Evolutionary conservation across 1,140 invertebrate genomes (phyloP).

Genomic region (Latrodectus geometricus): DNA sequence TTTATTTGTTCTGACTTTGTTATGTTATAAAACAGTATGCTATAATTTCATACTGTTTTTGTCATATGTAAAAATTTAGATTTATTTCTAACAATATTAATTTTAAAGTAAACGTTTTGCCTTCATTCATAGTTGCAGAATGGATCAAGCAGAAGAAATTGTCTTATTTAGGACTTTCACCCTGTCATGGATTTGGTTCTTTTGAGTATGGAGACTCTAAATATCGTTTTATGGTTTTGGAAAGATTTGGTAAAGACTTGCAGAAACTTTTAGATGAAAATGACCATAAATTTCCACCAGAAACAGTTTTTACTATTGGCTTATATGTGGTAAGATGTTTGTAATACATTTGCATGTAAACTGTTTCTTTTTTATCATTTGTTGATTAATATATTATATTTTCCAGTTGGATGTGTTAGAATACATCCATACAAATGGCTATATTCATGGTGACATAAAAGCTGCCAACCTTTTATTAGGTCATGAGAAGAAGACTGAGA

Average conservation of each 20-base stretch:
- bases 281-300: conserved; percentile 78
- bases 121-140: conserved; percentile 15
- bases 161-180: conserved; percentile 41
- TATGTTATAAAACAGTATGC: no score
- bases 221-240: conserved; percentile 91
- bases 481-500: conserved; percentile 36
- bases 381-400: conserved; percentile 1
- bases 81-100: no score
- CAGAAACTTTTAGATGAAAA: conserved; percentile 82
- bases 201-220: conserved; percentile 38
- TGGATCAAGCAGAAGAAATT: conserved; percentile 49
- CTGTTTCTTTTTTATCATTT: not conserved
- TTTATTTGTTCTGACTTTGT: no score
- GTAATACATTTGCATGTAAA: not conserved
- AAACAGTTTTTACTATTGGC: conserved; percentile 83
- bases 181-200: conserved; percentile 50
- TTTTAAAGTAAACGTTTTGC: no score
- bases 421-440: conserved; percentile 65
- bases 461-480: conserved; percentile 64
- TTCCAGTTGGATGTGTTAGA: conserved; percentile 63
- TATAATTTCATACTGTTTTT: no score
- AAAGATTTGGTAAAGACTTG: conserved; percentile 87
- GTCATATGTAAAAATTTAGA: no score
- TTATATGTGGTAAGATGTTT: conserved; percentile 81
- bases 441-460: conserved; percentile 73